Base-by-base conservation (phyloP, 2,888 invertebrate genomes). In the Pinctada fucata region DNA sequence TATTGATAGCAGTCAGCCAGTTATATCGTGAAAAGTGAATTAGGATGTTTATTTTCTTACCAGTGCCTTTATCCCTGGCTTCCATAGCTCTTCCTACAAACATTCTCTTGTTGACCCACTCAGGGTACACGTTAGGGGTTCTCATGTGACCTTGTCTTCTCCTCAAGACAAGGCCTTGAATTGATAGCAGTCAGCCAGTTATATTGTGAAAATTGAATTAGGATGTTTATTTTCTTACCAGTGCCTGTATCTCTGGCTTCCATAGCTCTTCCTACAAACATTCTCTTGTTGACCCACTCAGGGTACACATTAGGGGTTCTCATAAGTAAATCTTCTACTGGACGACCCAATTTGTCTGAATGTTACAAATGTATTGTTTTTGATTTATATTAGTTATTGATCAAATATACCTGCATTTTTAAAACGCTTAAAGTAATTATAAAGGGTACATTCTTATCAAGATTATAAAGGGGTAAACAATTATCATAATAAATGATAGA, bases 261-360 rank as follows among this genome's bases (percentile, higher is more conserved):
- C 6, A 58, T 58, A 6, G 58, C 58, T 58, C 8, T 58, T 6
- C 8, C 58, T 58, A 58, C 58, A n/a, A 51, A 45, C 8, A 45
- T 45, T 71, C 71, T 71, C 2, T 71, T n/a, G 10, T 48, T 10
- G 4, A 71, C 52, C 31, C 51, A 52, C 3, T 13, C 16, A 2
- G 71, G 71, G 31, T 71, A 71, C 16, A 71, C n/a, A 71, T 71
- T 52, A 1, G 71, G 52, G 3, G 71, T 71, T 16, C 52, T 71
- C 71, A 71, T 71, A 13, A 71, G 51, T 10, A 71, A 31, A 31
- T 71, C 49, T 51, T 71, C 52, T 31, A 52, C 8, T 2, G 71
- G 71, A 31, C 71, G 71, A 31, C 51, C n/a, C 13, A 71, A 49
- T 5, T 2, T n/a, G 16, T 16, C 68, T 68, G 48, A 4, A 48